phyloP scores from a whole-genome alignment of 2,113 vertebrate species.

The Mandrillus leucophaeus region DNA sequence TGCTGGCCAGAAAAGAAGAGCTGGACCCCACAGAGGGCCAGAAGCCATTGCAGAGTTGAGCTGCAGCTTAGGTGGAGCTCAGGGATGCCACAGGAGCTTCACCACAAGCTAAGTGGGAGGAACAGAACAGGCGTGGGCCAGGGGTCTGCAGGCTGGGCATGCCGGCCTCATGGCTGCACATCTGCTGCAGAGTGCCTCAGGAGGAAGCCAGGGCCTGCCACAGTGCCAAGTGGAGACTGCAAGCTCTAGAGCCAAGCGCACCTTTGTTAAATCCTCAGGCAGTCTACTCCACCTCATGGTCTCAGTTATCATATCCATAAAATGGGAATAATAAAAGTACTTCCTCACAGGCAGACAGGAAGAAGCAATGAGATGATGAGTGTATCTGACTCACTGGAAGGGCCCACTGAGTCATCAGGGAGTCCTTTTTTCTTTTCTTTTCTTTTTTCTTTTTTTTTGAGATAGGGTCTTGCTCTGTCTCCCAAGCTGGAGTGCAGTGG shows the following conservation, averaged over 20 bases:
- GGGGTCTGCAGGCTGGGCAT: background rate
- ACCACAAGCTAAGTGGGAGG: background rate
- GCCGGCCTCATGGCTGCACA: fast-evolving
- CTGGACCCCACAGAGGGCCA: background rate
- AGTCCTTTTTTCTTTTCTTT: too few relatives aligned
- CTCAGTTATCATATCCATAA: background rate
- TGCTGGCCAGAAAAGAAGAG: background rate
- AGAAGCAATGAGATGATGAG: background rate
- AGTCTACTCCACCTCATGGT: fast-evolving
- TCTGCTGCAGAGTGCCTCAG: background rate
- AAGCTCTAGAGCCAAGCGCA: background rate
- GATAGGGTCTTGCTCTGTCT: too few relatives aligned
- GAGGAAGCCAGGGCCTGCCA: background rate
- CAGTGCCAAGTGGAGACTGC: fast-evolving
- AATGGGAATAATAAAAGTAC: fast-evolving
- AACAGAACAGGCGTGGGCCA: fast-evolving
- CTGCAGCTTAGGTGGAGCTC: background rate
- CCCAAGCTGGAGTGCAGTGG: too few relatives aligned
- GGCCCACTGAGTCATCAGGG: too few relatives aligned
- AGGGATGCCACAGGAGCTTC: fast-evolving
- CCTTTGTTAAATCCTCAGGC: background rate
- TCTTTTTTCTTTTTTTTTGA: too few relatives aligned
- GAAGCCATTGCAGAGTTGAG: background rate
- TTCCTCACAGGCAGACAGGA: background rate
- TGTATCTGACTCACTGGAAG: fast-evolving